Evolutionary conservation across 2,113 vertebrate genomes (phyloP), one percentile per base, ranked within the genome.

Genomic region (Argyrosomus japonicus): DNA sequence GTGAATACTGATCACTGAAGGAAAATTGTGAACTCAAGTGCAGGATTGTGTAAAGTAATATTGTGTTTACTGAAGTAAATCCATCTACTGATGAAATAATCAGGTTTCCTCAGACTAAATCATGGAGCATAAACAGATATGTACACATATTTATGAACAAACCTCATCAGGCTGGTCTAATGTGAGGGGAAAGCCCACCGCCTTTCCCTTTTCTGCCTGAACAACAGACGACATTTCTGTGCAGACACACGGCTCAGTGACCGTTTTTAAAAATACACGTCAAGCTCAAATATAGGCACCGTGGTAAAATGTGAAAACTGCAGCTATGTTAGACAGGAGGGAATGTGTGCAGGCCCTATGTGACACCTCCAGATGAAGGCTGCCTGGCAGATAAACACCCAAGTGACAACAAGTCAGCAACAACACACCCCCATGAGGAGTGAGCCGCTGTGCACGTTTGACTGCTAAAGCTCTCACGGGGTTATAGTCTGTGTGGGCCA

Each of bases 231-330:
- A 40, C 61, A 5, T 65, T 14, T 77, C 75, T 14, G 0, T 23
- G 8, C 48, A 68, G 58, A 77, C 79, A 29, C n/a, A 57, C 11
- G 7, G 2, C 69, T 79, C 61, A 29, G 18, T 60, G 67, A 74
- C 82, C 63, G 62, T 48, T 77, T 85, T 86, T 86, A 87, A 77
- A 89, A 81, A 85, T 79, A 86, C 56, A 68, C 6, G 3, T 14
- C 29, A 6, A 32, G 68, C 50, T 89, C 84, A 87, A 77, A 90
- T 89, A 91, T 86, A 91, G 84, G 87, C 79, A 67, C 51, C 36
- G 57, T 78, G 88, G 84, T 80, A 89, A 93, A 88, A 90, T 88
- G 85, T 73, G 73, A 78, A 89, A 90, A 82, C 61, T 50, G 81
- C 47, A 63, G 81, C 83, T 89, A 81, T 85, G 91, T 92, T 70